A percentile compares a stretch with the other conserved stretches of the same genome.
Conservation (phyloP, 2,888 invertebrate genomes). For the Andrena marginata region DNA sequence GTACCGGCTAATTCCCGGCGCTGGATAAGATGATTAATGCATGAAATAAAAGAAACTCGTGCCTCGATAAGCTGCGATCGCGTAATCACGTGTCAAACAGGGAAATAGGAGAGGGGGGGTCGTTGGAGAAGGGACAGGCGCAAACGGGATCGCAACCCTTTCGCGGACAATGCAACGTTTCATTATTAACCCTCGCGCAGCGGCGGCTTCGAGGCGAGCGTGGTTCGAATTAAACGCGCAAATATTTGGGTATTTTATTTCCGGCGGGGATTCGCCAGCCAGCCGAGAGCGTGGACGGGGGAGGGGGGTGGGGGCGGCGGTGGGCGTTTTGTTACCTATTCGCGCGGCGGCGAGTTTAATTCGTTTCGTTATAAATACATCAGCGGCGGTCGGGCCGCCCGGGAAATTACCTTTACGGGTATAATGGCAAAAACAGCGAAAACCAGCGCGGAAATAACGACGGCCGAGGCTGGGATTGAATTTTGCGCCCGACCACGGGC, state of each 20-base stretch:
- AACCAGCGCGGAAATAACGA: slow-evolving; percentile 53
- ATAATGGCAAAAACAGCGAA: slow-evolving; percentile 62
- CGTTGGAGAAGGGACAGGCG: not conserved
- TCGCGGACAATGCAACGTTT: slow-evolving; percentile 75
- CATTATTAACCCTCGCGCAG: slow-evolving; percentile 14
- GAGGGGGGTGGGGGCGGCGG: not conserved
- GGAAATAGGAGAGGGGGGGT: slow-evolving; percentile 18
- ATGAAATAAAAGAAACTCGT: not conserved
- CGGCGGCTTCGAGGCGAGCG: slow-evolving; percentile 35
- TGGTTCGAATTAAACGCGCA: slow-evolving; percentile 70
- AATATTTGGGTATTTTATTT: slow-evolving; percentile 75
- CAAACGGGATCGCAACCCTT: slow-evolving; percentile 64
- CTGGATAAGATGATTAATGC: not conserved
- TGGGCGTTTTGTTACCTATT: slow-evolving; percentile 72
- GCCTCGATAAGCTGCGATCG: not conserved
- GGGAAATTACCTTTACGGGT: slow-evolving; percentile 66
- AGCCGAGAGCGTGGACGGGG: slow-evolving; percentile 13
- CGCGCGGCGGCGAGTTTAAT: slow-evolving; percentile 70
- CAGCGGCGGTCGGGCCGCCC: slow-evolving; percentile 46
- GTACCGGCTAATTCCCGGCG: no score
- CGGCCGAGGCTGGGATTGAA: slow-evolving; percentile 30
- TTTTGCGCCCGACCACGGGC: slow-evolving; percentile 39
- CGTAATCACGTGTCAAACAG: slow-evolving; percentile 14
- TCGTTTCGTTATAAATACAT: slow-evolving; percentile 73
- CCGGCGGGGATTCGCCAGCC: slow-evolving; percentile 52